These are phyloP conservation scores for Muscicapa comitata DNA, from an alignment of 2,797 vertebrate species.

Conservation along the genomic window DNA sequence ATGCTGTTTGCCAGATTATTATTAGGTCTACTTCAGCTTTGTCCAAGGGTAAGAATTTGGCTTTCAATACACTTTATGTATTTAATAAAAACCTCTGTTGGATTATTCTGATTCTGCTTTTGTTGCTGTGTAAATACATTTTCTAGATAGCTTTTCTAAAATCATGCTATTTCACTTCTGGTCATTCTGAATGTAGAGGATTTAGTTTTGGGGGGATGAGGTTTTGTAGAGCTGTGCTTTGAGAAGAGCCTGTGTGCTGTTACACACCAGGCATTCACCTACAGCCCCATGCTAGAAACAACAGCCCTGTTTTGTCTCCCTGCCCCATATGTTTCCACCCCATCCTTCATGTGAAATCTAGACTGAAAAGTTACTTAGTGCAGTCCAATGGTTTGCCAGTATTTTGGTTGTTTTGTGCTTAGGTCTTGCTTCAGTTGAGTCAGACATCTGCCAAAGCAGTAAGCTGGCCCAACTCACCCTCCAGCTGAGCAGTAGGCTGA, in stretches of 20 bases:
- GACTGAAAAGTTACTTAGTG: not conserved
- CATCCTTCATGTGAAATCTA: not conserved
- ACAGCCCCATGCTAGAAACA: not conserved
- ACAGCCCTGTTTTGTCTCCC: not conserved
- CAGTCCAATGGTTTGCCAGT: not conserved
- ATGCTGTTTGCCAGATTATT: not conserved
- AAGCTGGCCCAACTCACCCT: not conserved
- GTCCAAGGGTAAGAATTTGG: not conserved
- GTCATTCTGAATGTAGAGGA: not conserved
- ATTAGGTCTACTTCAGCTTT: not conserved
- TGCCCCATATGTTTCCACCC: not conserved
- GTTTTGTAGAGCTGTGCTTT: not conserved
- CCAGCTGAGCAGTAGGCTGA: not conserved
- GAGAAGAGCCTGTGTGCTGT: fast-evolving
- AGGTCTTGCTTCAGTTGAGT: not conserved
- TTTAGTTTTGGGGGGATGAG: not conserved
- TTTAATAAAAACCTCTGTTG: not conserved
- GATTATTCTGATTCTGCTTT: not conserved
- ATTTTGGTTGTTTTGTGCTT: not conserved
- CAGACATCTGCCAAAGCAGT: not conserved
- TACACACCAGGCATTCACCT: fast-evolving
- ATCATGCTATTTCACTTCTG: not conserved
- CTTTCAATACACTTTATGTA: not conserved
- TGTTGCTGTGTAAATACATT: not conserved
- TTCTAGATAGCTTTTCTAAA: not conserved